These are phyloP conservation scores for Eulemur coronatus DNA, from an alignment of 2,797 vertebrate genomes.

Conservation along the genomic window DNA sequence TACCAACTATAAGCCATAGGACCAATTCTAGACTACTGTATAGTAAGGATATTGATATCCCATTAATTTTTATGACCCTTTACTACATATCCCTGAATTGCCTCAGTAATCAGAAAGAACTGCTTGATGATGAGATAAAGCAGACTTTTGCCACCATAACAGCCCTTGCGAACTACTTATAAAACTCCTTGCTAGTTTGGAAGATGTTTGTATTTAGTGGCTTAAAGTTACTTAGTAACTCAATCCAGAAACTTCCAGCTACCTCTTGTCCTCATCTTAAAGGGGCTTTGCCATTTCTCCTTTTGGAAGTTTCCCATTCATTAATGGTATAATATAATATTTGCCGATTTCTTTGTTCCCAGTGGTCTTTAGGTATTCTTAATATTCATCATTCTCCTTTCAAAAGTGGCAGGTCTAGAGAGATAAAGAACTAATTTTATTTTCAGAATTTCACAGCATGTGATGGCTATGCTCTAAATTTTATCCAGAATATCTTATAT, in stretches of 20 bases:
- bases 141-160: constrained; percentile 34
- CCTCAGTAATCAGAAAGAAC: constrained; percentile 36
- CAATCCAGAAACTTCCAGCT: neutral
- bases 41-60: constrained; percentile 38
- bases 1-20: constrained; percentile 28
- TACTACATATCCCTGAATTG: constrained; percentile 14
- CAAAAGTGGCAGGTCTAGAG: constrained; percentile 3
- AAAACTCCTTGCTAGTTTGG: constrained; percentile 36
- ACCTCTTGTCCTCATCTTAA: neutral
- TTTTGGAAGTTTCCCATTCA: constrained; percentile 42
- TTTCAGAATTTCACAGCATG: constrained; percentile 7
- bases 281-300: constrained; percentile 34
- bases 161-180: constrained; percentile 4
- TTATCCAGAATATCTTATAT: constrained; percentile 35
- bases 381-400: constrained; percentile 12
- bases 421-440: constrained; percentile 45
- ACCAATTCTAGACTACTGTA: constrained; percentile 15
- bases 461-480: neutral
- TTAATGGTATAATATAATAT: neutral
- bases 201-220: constrained; percentile 48
- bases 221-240: constrained; percentile 62
- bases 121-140: constrained; percentile 43
- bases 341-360: constrained; percentile 27
- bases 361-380: neutral
- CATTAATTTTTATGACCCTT: constrained; percentile 56